Evolutionary conservation across 2,888 invertebrate genomes (phyloP).

Genomic region (Hedya salicella): DNA sequence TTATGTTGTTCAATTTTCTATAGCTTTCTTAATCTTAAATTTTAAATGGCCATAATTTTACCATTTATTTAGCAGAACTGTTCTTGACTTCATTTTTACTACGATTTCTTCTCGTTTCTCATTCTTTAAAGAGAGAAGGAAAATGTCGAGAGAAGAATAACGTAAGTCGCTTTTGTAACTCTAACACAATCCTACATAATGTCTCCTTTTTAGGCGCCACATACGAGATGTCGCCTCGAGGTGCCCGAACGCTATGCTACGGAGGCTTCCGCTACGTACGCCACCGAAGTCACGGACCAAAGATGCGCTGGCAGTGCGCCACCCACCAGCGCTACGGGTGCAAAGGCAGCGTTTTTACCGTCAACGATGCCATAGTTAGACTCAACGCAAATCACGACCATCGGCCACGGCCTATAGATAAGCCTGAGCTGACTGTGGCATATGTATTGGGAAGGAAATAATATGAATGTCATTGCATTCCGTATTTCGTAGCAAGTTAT

Average conservation of each 20-base stretch:
- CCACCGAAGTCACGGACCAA: slow-evolving; percentile 51
- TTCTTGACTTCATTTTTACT: too few relatives aligned
- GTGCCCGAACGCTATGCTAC: slow-evolving; percentile 51
- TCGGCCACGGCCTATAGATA: background rate
- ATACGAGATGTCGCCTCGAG: slow-evolving; percentile 50
- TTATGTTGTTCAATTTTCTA: too few relatives aligned
- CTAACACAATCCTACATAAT: background rate
- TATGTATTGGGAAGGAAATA: slow-evolving; percentile 36
- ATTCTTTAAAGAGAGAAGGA: too few relatives aligned
- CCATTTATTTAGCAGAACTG: too few relatives aligned
- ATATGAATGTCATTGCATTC: too few relatives aligned
- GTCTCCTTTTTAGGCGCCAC: slow-evolving; percentile 46
- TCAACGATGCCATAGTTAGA: slow-evolving; percentile 46
- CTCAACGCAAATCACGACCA: slow-evolving; percentile 49
- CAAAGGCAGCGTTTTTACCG: slow-evolving; percentile 53
- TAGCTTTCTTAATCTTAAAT: too few relatives aligned
- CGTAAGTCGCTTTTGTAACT: too few relatives aligned
- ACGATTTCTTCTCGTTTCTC: too few relatives aligned
- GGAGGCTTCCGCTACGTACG: slow-evolving; percentile 54
- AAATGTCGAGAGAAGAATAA: too few relatives aligned
- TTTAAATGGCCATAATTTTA: too few relatives aligned
- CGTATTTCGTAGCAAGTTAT: too few relatives aligned
- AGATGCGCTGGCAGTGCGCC: slow-evolving; percentile 59
- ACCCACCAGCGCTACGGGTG: slow-evolving; percentile 56
- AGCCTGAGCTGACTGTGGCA: background rate